Base-by-base conservation (phyloP, 2,888 invertebrate species). In the Cynaeus angustus region DNA sequence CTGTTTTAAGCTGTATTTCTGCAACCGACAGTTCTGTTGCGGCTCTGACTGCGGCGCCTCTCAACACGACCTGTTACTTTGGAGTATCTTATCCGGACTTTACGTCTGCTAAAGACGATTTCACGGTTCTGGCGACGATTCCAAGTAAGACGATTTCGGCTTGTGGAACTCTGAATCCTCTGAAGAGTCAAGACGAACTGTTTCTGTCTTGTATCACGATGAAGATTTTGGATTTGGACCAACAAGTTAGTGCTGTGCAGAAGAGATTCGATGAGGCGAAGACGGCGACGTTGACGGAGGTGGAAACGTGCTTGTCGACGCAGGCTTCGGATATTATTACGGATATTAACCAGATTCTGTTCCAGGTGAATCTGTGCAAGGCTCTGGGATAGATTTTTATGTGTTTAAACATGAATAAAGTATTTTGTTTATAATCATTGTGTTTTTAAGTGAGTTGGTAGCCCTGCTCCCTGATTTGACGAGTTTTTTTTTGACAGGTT, bases 181-280 rank as follows among this genome's bases (percentile, higher is more conserved):
- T 64, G 0, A 52, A 52, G 3, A 64, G 52, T 43, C 64, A 64
- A 53, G 64, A 64, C 10, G 52, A 64, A 14, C 16, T 43, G 28
- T 64, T 53, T 14, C 12, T 53, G 52, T 14, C 28, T n/a, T 64
- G 64, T 16, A 53, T 64, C 8, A 10, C 52, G 0, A 8, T 41
- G n/a, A 64, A 64, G 37, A 53, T 64, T 14, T 7, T 64, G 9
- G 64, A 64, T 43, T 14, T 64, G 45, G 28, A 64, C 14, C 5
- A 14, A 9, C 33, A 53, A 14, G 0, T 41, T 9, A 28, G 6
- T 8, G 8, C 13, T 5, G 8, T 64, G 9, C n/a, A 26, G 16
- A 13, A 10, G 6, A 64, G 52, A 21, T 64, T 52, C 13, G 16
- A 6, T 1, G 14, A 8, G 0, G 52, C 10, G 8, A 64, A 41